Percentiles rank a stretch among this genome's conserved stretches.
phyloP scores from a whole-genome alignment of 2,888 invertebrate genomes.

The Enoplolaimus lenunculus region DNA sequence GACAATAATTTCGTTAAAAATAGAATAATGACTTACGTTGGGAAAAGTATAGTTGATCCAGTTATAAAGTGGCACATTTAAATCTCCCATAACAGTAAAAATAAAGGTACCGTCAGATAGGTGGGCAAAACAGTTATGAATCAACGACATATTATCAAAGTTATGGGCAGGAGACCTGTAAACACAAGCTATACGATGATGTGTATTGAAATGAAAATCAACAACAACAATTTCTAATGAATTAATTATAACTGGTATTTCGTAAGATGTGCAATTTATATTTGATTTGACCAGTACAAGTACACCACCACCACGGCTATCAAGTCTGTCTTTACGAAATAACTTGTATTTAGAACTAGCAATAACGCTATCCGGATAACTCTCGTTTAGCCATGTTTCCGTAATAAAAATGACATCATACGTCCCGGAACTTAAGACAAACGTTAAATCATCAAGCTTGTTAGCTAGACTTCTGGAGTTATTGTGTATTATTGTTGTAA shows the following conservation, averaged over 20 bases:
- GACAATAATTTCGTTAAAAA: background rate
- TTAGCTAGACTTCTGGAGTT: constrained; percentile 8
- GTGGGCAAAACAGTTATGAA: background rate
- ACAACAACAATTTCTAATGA: constrained; percentile 9
- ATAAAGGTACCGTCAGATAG: background rate
- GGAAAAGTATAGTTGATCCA: background rate
- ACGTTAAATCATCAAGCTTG: constrained; percentile 2
- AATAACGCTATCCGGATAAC: background rate
- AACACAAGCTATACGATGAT: constrained; percentile 1
- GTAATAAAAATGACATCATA: constrained; percentile 6
- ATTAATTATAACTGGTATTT: background rate
- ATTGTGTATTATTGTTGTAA: too few species aligned
- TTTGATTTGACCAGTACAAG: background rate
- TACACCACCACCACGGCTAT: constrained; percentile 11
- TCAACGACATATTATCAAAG: background rate
- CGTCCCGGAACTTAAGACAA: background rate
- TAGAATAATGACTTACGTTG: background rate
- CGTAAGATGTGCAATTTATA: background rate
- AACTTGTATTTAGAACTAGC: background rate
- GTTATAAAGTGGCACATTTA: constrained; percentile 3
- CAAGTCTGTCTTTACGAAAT: constrained; percentile 6
- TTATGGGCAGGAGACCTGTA: background rate
- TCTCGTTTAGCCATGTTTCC: constrained; percentile 6
- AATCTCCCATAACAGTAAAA: constrained; percentile 5
- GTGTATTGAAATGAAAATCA: background rate